These are phyloP conservation scores for Lutjanus campechanus DNA, from an alignment of 2,797 vertebrate species.

Conservation along the genomic window DNA sequence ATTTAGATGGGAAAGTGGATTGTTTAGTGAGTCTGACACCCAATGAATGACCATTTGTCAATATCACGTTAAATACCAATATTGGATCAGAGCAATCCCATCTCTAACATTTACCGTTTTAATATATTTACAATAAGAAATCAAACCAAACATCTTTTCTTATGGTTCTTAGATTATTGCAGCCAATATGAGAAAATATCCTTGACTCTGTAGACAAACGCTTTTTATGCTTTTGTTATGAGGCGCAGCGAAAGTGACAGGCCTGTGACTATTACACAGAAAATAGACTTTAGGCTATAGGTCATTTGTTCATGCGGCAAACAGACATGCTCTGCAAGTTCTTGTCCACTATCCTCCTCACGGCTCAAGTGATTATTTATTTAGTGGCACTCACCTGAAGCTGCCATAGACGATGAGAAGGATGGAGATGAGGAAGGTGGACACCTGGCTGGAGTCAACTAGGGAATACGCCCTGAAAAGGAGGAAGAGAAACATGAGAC, in stretches of 20 bases:
- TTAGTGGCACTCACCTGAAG: constrained; percentile 93
- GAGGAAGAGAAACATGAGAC: constrained; percentile 32
- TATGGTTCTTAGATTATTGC: not conserved
- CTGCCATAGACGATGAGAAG: constrained; percentile 99
- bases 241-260: not conserved
- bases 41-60: too few relatives aligned
- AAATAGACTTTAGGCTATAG: not conserved
- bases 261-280: not conserved
- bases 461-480: constrained; percentile 96
- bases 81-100: too few relatives aligned
- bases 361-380: not conserved
- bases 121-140: not conserved
- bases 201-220: not conserved
- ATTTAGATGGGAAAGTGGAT: too few relatives aligned
- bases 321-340: not conserved
- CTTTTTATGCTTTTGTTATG: not conserved
- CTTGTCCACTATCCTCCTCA: not conserved
- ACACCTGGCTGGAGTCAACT: constrained; percentile 99
- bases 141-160: not conserved
- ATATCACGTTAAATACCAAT: too few relatives aligned
- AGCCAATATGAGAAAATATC: not conserved
- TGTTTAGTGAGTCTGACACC: too few relatives aligned
- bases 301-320: not conserved
- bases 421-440: constrained; percentile 99
- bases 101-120: too few relatives aligned